Percentiles rank a stretch among this genome's conserved stretches.
Evolutionary conservation across 2,113 vertebrate genomes (phyloP).

Genomic region (Zapus hudsonius): DNA sequence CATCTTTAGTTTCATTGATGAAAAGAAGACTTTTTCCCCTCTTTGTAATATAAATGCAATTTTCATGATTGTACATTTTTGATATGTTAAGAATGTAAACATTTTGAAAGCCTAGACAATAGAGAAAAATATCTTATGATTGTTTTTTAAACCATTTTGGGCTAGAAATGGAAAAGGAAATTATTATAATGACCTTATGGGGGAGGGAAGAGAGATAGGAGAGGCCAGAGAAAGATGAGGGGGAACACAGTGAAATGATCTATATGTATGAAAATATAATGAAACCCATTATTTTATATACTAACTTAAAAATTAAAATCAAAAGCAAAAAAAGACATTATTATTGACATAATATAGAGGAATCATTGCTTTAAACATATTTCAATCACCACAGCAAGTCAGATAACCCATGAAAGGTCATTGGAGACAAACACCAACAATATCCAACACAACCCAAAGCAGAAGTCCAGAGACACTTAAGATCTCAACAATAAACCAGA

Average conservation of each 20-base stretch:
- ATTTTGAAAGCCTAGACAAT: slow-evolving; percentile 28
- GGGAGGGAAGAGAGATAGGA: too few relatives aligned
- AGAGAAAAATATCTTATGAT: not conserved
- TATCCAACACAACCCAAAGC: too few relatives aligned
- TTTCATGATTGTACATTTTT: slow-evolving; percentile 32
- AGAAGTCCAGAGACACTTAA: too few relatives aligned
- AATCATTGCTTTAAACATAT: not conserved
- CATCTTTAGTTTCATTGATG: not conserved
- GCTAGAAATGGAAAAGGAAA: slow-evolving; percentile 4
- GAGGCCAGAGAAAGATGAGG: not conserved
- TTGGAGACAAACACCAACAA: too few relatives aligned
- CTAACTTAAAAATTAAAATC: not conserved
- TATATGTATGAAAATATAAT: not conserved
- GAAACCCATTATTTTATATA: not conserved
- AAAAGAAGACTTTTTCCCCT: not conserved
- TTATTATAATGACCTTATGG: not conserved
- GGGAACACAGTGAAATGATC: not conserved
- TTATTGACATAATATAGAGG: not conserved
- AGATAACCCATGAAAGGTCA: too few relatives aligned
- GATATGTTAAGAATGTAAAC: not conserved
- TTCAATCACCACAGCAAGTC: too few relatives aligned
- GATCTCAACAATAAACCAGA: too few relatives aligned
- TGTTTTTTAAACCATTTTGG: not conserved
- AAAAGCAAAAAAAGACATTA: not conserved
- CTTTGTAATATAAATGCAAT: not conserved